Base-by-base conservation (phyloP, 1,140 invertebrate species). In the Leguminivora glycinivorella region DNA sequence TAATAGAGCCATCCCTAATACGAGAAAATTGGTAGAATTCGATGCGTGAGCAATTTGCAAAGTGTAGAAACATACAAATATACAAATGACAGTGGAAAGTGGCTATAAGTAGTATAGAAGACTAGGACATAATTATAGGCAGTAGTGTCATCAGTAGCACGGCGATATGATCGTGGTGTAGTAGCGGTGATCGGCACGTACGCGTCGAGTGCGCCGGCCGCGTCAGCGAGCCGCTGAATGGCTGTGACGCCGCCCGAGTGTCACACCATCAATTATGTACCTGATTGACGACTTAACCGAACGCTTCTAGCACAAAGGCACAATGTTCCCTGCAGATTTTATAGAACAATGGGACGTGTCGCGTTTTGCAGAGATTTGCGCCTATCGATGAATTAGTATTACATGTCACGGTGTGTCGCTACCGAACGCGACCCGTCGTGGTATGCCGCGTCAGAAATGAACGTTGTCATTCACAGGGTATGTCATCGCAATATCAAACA, bases 181-280 rank as follows among this genome's bases (percentile, higher is more conserved):
- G 87, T 84, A 81, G 75, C 73, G 76, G 75, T 81, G 83, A 87
- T 88, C 83, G 88, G 86, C 86, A 90, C 85, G 88, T 80, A 84
- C 87, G 68, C 77, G 79, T 85, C 75, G 76, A 85, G 85, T 78
- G 83, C 74, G 73, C 60, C 70, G 79, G 78, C 83, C 84, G 83
- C 83, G 84, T 88, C 86, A 89, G 85, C 85, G 83, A 72, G 72
- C 78, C 69, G 56, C 72, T 82, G 72, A 80, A 82, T 78, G 75
- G 72, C 78, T 70, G 47, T 70, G 76, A 72, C 72, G 68, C 72
- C 74, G 76, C 77, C 74, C 78, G 78, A 85, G 79, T 83, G 84
- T 80, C 79, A 81, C 82, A 80, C 82, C 79, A 80, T 81, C 83
- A 85, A 83, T 84, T 83, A 74, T 70, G 71, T 72, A 83, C 80